Percentiles rank a stretch among this genome's conserved stretches.
Conservation (phyloP, 1,140 invertebrate genomes). For the Lethrus apterus region DNA sequence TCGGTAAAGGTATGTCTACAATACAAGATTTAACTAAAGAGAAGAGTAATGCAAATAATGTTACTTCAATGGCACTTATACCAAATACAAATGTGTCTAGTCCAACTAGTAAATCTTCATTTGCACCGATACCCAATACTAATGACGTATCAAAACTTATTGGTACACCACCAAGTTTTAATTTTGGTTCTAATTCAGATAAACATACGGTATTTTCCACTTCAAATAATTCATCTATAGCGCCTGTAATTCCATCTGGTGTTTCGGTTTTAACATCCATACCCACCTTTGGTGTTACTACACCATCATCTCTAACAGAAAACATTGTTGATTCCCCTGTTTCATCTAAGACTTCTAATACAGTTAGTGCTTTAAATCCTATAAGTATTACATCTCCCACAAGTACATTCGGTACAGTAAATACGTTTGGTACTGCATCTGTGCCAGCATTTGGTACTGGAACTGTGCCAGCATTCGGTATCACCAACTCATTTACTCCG, state of each 20-base stretch:
- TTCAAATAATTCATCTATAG: too few relatives aligned
- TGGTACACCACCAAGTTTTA: not conserved
- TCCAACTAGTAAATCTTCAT: not conserved
- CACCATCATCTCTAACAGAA: not conserved
- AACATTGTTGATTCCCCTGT: too few relatives aligned
- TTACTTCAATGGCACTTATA: not conserved
- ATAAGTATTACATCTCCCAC: not conserved
- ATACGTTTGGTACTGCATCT: not conserved
- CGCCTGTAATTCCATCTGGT: too few relatives aligned
- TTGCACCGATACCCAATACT: not conserved
- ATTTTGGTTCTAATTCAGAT: too few relatives aligned
- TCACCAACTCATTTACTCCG: not conserved
- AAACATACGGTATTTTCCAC: too few relatives aligned
- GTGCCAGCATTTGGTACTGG: not conserved
- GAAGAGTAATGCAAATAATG: too few relatives aligned
- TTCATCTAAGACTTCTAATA: too few relatives aligned
- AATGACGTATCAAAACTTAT: too few relatives aligned
- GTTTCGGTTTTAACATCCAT: too few relatives aligned
- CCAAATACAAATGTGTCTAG: not conserved
- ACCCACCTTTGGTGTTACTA: not conserved
- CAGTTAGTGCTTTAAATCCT: too few relatives aligned
- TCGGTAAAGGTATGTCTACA: not conserved
- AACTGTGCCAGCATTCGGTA: slow-evolving; percentile 2
- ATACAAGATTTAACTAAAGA: too few relatives aligned
- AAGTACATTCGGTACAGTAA: not conserved